A percentile compares a stretch with the other conserved stretches of the same genome.
These are phyloP conservation scores for Hippocampus comes DNA, from an alignment of 2,113 vertebrate genomes.

Conservation along the genomic window DNA sequence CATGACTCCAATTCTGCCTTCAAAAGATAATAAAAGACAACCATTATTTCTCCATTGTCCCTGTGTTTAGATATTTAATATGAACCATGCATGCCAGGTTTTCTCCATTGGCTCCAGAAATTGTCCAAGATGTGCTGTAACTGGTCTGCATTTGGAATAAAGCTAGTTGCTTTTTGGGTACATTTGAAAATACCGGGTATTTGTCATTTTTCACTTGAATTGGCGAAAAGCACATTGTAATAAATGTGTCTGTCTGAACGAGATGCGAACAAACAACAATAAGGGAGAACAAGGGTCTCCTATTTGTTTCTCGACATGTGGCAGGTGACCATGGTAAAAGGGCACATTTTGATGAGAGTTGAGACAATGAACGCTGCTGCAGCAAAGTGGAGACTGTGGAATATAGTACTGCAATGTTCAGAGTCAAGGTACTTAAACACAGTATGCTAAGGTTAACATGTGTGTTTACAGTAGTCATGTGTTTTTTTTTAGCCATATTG, in stretches of 20 bases:
- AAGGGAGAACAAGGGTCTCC: background rate
- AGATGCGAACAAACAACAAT: background rate
- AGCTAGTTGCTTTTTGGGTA: too few relatives aligned
- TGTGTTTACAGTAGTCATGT: background rate
- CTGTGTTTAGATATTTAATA: background rate
- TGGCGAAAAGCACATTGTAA: too few relatives aligned
- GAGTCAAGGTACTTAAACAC: background rate
- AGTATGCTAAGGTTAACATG: background rate
- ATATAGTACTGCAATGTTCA: background rate
- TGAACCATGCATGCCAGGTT: background rate
- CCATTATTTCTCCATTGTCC: background rate
- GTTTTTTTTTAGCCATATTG: background rate
- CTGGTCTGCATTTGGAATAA: background rate
- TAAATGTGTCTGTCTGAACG: background rate
- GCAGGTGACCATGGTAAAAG: background rate
- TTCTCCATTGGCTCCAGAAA: background rate
- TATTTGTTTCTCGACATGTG: background rate
- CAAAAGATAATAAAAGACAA: background rate
- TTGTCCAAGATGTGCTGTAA: background rate
- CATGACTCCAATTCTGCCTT: background rate
- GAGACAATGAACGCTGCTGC: background rate
- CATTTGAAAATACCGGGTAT: too few relatives aligned
- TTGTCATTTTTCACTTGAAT: too few relatives aligned
- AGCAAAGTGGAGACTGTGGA: background rate
- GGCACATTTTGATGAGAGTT: background rate